A percentile compares a stretch with the other conserved stretches of the same genome.
These are phyloP conservation scores for Cantharis lateralis DNA, from an alignment of 2,888 invertebrate species.

Conservation along the genomic window DNA sequence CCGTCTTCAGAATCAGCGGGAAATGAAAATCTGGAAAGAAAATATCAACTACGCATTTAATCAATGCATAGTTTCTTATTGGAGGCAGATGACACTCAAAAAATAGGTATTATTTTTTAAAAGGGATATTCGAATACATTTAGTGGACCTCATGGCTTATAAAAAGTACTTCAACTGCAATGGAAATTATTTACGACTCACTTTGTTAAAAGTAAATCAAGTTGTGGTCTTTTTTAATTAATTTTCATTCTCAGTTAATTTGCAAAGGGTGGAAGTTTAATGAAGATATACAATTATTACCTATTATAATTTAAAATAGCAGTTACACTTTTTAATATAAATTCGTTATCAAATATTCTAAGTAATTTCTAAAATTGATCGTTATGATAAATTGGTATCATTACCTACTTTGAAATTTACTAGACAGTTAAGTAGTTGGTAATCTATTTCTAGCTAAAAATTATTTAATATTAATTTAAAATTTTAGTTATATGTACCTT, in stretches of 20 bases:
- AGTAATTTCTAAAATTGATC: not conserved
- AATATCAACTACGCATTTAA: no score
- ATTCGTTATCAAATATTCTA: not conserved
- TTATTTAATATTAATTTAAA: not conserved
- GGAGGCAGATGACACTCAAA: not conserved
- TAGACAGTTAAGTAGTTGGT: not conserved
- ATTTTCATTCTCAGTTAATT: not conserved
- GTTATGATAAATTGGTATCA: not conserved
- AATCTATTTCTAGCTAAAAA: not conserved
- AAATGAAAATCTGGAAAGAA: no score
- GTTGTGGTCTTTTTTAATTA: not conserved
- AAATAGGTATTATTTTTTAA: not conserved
- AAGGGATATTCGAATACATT: not conserved
- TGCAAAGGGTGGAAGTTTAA: not conserved
- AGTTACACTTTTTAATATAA: not conserved
- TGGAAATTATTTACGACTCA: not conserved
- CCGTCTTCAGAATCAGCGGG: no score
- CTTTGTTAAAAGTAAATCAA: not conserved
- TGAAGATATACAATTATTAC: not conserved
- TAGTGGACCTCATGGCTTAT: not conserved
- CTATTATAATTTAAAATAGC: not conserved
- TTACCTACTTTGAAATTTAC: not conserved
- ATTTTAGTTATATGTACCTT: no score
- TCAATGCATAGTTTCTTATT: no score
- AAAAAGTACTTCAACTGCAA: not conserved